Percentiles rank a stretch among this genome's conserved stretches.
Conservation (phyloP, 2,113 vertebrate genomes). For the Cyphomyrus discorhynchus region DNA sequence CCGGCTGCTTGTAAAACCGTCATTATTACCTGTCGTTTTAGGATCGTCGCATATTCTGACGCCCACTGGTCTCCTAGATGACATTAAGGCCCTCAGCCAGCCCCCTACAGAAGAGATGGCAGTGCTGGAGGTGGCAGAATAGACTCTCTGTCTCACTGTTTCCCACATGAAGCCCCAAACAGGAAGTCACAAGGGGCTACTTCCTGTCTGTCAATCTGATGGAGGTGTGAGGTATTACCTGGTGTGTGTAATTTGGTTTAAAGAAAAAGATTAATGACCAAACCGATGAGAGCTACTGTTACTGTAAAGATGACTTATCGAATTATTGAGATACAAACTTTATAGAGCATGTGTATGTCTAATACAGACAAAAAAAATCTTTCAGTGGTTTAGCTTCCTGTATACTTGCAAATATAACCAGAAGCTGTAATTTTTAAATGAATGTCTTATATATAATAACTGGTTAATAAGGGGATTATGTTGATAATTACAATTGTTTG, state of each 20-base stretch:
- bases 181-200: not conserved
- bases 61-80: constrained; percentile 76
- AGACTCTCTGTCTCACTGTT: not conserved
- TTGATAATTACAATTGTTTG: not conserved
- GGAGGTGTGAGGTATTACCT: not conserved
- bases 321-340: not conserved
- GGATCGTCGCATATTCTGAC: constrained; percentile 92
- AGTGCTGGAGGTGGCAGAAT: constrained; percentile 48
- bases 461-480: not conserved
- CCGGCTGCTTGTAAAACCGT: not conserved
- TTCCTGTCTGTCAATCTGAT: not conserved
- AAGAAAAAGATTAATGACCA: not conserved
- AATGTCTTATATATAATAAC: not conserved
- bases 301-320: not conserved
- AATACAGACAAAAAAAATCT: not conserved
- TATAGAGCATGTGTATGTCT: not conserved
- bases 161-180: not conserved
- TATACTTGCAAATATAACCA: not conserved
- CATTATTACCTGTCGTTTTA: constrained; percentile 38
- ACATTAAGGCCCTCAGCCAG: constrained; percentile 83
- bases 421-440: not conserved
- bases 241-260: not conserved
- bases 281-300: not conserved
- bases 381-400: not conserved
- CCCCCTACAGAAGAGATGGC: constrained; percentile 67